A percentile compares a stretch with the other conserved stretches of the same genome.
These are phyloP conservation scores for Epinotia brunnichana DNA, from an alignment of 2,888 invertebrate genomes.

Conservation along the genomic window DNA sequence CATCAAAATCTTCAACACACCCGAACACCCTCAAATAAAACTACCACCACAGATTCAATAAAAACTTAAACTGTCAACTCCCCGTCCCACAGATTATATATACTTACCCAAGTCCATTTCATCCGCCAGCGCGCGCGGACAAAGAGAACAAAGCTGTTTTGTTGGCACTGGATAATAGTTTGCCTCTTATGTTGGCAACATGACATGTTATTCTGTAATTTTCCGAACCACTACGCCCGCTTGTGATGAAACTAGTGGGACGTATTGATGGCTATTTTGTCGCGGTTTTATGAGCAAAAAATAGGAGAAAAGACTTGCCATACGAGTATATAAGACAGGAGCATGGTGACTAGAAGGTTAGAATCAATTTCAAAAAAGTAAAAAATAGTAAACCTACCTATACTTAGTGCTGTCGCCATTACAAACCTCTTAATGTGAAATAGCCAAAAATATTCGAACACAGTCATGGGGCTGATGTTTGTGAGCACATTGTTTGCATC, in stretches of 20 bases:
- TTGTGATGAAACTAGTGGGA: constrained; percentile 40
- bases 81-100: constrained; percentile 30
- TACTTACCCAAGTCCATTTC: constrained; percentile 40
- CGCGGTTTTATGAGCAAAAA: not conserved
- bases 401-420: no score
- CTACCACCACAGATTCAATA: constrained; percentile 43
- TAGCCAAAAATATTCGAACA: no score
- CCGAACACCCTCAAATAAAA: constrained; percentile 31
- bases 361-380: not conserved
- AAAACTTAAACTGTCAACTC: constrained; percentile 39
- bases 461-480: no score
- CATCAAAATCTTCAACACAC: not conserved
- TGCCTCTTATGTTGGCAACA: constrained; percentile 41
- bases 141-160: constrained; percentile 64
- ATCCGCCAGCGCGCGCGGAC: constrained; percentile 59
- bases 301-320: not conserved
- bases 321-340: no score
- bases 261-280: constrained; percentile 28
- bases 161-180: constrained; percentile 50
- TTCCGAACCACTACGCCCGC: constrained; percentile 68
- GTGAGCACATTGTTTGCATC: no score
- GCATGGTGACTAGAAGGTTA: not conserved
- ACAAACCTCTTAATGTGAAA: no score
- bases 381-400: no score
- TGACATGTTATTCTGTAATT: constrained; percentile 69